These are phyloP conservation scores for Popillia japonica DNA, from an alignment of 1,140 invertebrate species.

Conservation along the genomic window DNA sequence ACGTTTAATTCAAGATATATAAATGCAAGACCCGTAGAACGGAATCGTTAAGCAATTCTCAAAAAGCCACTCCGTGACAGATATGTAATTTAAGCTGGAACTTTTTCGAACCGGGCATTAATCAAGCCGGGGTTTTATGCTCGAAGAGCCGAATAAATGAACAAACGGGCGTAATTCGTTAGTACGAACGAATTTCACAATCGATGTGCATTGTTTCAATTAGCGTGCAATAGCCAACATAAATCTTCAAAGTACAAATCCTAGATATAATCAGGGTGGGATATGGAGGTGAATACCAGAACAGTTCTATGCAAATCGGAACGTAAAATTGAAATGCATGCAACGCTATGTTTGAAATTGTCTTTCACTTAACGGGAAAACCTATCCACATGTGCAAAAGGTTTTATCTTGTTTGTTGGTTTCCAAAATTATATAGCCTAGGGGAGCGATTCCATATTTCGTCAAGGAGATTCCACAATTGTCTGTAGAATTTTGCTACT, in stretches of 20 bases:
- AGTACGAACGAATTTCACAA: background rate
- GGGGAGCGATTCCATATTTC: no score
- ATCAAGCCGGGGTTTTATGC: background rate
- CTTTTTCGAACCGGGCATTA: background rate
- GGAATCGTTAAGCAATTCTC: background rate
- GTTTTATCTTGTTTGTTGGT: no score
- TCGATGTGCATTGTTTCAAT: background rate
- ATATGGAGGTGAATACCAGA: background rate
- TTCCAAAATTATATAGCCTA: no score
- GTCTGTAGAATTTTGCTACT: background rate
- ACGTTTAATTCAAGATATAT: no score
- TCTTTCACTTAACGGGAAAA: background rate
- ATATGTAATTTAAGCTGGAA: background rate
- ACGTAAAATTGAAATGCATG: background rate
- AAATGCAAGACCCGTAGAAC: no score
- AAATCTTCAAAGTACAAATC: conserved; percentile 18
- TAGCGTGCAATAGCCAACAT: background rate
- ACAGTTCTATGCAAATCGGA: background rate
- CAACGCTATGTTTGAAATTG: background rate
- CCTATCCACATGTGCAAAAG: no score
- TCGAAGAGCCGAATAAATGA: background rate
- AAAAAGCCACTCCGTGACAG: background rate
- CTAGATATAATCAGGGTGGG: background rate
- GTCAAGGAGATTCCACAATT: no score
- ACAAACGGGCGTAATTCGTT: conserved; percentile 2